A percentile compares a stretch with the other conserved stretches of the same genome.
phyloP scores from a whole-genome alignment of 2,888 invertebrate species.

The Torymus tubicola region DNA sequence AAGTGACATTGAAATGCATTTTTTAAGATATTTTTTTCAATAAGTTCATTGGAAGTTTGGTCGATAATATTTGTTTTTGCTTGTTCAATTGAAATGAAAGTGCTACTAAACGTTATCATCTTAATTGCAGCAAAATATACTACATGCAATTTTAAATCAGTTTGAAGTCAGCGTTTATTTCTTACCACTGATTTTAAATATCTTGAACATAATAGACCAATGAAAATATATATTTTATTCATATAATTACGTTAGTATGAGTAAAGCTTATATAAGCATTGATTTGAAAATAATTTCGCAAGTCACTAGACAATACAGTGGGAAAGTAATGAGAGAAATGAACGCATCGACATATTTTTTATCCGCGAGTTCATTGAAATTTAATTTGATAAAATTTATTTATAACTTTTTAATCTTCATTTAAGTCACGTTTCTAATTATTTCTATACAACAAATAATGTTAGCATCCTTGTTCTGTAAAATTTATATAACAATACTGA shows the following conservation, averaged over 20 bases:
- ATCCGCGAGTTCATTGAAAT: conserved; percentile 44
- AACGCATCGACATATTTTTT: conserved; percentile 34
- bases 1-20: conserved; percentile 48
- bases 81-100: conserved; percentile 48
- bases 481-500: too few relatives aligned
- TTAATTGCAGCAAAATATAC: conserved; percentile 36
- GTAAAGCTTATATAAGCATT: conserved; percentile 16
- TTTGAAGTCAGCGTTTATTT: background rate
- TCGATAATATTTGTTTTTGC: conserved; percentile 51
- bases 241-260: background rate
- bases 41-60: conserved; percentile 51
- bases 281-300: background rate
- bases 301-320: conserved; percentile 16
- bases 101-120: conserved; percentile 36
- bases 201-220: too few relatives aligned
- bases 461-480: background rate
- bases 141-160: conserved; percentile 15
- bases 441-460: conserved; percentile 16
- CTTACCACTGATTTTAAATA: background rate
- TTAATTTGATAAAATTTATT: conserved; percentile 48
- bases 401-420: conserved; percentile 31
- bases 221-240: background rate
- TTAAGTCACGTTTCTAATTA: conserved; percentile 35
- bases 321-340: conserved; percentile 4
- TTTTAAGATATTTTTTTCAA: conserved; percentile 43